Percentiles rank a stretch among this genome's conserved stretches.
Evolutionary conservation across 2,113 vertebrate genomes (phyloP).

Genomic region (Calcarius ornatus): DNA sequence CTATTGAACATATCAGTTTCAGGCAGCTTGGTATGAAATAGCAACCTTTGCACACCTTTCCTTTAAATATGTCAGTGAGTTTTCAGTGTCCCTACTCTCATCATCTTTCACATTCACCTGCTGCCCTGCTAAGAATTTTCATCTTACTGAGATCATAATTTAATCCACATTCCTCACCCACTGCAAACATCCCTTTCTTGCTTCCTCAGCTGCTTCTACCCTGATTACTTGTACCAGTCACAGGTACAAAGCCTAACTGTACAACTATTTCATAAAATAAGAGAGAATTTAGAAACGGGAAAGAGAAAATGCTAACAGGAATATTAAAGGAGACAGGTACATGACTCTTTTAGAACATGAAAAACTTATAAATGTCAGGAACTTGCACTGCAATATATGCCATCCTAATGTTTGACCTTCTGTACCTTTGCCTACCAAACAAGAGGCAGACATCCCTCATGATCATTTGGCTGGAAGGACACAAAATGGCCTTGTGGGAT

Average conservation of each 20-base stretch:
- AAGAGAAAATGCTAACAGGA: background rate
- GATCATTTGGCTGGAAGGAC: background rate
- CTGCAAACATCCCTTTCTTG: background rate
- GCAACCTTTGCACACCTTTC: background rate
- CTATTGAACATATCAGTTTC: accelerated
- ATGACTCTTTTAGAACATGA: background rate
- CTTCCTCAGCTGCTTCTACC: background rate
- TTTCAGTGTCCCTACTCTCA: background rate
- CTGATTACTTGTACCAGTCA: background rate
- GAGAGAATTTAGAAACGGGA: background rate
- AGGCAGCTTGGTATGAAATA: background rate
- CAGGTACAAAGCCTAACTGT: background rate
- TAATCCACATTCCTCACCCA: background rate
- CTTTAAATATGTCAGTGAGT: background rate
- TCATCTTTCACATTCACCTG: background rate
- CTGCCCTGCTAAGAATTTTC: background rate
- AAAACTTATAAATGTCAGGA: background rate
- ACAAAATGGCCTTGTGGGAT: background rate
- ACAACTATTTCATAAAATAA: background rate
- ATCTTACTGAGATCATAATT: background rate
- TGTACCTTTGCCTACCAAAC: background rate
- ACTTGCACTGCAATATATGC: background rate
- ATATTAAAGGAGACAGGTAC: background rate
- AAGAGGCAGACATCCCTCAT: background rate
- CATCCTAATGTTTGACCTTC: background rate